Percentiles rank a stretch among this genome's conserved stretches.
Evolutionary conservation across 2,888 invertebrate genomes (phyloP).

Genomic region (Minunthozetes semirufus): DNA sequence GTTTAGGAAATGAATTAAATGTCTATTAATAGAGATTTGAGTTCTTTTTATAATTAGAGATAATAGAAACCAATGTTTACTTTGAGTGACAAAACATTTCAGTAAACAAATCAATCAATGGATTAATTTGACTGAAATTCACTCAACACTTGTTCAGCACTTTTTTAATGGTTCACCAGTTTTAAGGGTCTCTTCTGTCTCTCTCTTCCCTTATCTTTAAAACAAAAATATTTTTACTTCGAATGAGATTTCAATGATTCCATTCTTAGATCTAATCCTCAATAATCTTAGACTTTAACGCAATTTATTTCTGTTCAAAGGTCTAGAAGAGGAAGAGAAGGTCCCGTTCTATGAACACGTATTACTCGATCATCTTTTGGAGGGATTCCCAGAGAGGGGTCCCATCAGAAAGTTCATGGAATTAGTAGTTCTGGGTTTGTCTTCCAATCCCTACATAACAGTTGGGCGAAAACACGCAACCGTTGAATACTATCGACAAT

Average conservation of each 20-base stretch:
- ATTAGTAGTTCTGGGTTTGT: conserved; percentile 81
- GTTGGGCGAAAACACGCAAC: conserved; percentile 79
- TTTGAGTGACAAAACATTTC: not conserved
- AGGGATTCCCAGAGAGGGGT: conserved; percentile 84
- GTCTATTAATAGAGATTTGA: not conserved
- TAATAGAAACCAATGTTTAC: not conserved
- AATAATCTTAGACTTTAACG: not conserved
- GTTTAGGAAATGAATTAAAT: not conserved
- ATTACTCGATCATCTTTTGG: conserved; percentile 77
- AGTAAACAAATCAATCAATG: not conserved
- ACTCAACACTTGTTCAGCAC: not conserved
- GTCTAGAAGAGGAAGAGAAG: conserved; percentile 54
- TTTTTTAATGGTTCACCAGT: too few relatives aligned
- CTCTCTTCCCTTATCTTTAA: too few relatives aligned
- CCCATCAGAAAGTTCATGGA: conserved; percentile 97
- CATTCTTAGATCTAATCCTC: not conserved
- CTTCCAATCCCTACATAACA: conserved; percentile 86
- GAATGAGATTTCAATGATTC: not conserved
- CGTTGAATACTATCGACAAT: conserved; percentile 83
- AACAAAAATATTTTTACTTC: not conserved
- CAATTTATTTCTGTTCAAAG: conserved; percentile 43
- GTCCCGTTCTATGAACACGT: conserved; percentile 85
- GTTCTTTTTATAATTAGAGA: not conserved
- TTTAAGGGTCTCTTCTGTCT: too few relatives aligned
- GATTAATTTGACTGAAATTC: not conserved